Conservation (phyloP, 2,113 vertebrate species). For the Gulo gulo region DNA sequence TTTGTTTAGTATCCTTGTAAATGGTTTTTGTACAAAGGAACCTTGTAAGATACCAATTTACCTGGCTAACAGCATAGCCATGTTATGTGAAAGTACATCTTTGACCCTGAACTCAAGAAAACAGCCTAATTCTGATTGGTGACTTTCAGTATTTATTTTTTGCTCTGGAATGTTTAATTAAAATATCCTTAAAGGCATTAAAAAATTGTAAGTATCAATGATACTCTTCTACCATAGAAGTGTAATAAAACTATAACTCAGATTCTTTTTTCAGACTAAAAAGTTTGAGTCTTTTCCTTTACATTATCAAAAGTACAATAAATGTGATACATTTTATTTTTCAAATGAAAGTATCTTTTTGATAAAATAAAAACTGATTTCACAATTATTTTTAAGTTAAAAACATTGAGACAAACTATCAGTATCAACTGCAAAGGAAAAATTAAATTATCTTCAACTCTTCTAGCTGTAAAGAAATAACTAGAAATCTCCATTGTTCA, state of each 20-base stretch:
- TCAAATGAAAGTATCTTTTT: not conserved
- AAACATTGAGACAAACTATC: not conserved
- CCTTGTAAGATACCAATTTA: not conserved
- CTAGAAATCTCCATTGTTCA: not conserved
- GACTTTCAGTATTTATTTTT: not conserved
- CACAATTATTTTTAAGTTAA: constrained; percentile 8
- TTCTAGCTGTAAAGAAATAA: constrained; percentile 31
- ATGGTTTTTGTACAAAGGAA: not conserved
- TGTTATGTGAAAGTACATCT: not conserved
- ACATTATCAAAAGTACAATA: constrained; percentile 5
- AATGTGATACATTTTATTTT: not conserved
- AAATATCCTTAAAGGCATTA: not conserved
- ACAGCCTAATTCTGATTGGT: not conserved
- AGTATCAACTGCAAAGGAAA: not conserved
- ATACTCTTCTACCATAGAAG: not conserved
- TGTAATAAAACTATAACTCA: not conserved
- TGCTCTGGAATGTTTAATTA: constrained; percentile 10
- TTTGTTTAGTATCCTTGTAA: not conserved
- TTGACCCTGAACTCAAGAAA: not conserved
- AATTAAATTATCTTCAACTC: not conserved
- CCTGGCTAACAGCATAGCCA: not conserved
- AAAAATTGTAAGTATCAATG: not conserved
- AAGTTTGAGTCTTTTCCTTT: not conserved
- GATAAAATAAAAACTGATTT: constrained; percentile 16
- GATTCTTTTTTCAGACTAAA: constrained; percentile 23